Evolutionary conservation across 2,797 vertebrate genomes (phyloP).

Genomic region (Bradypodion ventrale): DNA sequence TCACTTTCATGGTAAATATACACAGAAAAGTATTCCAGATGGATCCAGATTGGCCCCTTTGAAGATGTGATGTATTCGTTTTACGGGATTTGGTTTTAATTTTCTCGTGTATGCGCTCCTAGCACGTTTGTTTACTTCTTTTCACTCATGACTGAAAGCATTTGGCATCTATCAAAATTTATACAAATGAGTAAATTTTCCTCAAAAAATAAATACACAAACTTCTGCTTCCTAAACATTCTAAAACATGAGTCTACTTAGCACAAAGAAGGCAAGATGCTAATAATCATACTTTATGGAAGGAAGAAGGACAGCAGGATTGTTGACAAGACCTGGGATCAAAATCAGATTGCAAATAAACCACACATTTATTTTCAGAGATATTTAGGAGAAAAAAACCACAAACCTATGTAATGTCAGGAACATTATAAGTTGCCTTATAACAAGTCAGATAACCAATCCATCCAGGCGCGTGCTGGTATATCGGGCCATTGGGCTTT

Average conservation of each 20-base stretch:
- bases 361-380: not conserved
- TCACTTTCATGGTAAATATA: slow-evolving; percentile 19
- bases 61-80: slow-evolving; percentile 42
- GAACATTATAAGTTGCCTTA: not conserved
- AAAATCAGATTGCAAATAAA: slow-evolving; percentile 8
- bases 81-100: slow-evolving; percentile 30
- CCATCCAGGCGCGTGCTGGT: no score
- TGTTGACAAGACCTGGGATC: not conserved
- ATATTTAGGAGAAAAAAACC: not conserved
- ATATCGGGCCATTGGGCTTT: no score
- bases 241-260: not conserved
- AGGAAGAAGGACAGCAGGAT: accelerated
- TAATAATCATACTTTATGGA: accelerated
- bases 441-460: not conserved
- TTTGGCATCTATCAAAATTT: slow-evolving; percentile 22
- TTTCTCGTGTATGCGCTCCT: slow-evolving; percentile 18
- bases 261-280: not conserved
- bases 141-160: slow-evolving; percentile 16
- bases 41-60: slow-evolving; percentile 26
- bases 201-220: slow-evolving; percentile 1
- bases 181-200: slow-evolving; percentile 3
- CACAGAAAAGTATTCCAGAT: slow-evolving; percentile 16
- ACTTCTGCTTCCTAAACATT: not conserved
- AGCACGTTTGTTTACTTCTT: slow-evolving; percentile 20
- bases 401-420: not conserved